Evolutionary conservation across 2,888 invertebrate species (phyloP).

Genomic region (Lasioglossum oenotherae): DNA sequence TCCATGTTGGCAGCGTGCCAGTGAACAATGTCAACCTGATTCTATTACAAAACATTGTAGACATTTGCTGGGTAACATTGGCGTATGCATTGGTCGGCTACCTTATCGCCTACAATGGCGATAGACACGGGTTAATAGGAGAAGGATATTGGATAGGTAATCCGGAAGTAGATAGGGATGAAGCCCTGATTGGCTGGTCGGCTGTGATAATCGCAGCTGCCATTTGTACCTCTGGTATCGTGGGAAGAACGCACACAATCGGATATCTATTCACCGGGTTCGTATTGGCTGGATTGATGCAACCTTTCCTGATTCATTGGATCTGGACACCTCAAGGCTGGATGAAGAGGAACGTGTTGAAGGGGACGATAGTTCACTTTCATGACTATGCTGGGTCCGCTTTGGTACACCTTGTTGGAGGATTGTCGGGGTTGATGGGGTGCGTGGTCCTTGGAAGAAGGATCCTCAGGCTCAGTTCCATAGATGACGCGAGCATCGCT

Average conservation of each 20-base stretch:
- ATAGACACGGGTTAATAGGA: constrained; percentile 71
- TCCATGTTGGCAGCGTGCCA: constrained; percentile 82
- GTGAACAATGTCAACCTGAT: constrained; percentile 81
- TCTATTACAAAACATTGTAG: constrained; percentile 80
- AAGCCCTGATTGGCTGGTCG: constrained; percentile 77
- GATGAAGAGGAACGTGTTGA: constrained; percentile 75
- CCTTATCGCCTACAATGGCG: constrained; percentile 79
- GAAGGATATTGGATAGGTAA: constrained; percentile 75
- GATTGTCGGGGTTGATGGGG: constrained; percentile 78
- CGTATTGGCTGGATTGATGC: constrained; percentile 75
- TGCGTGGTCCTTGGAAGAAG: constrained; percentile 79
- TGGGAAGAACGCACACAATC: constrained; percentile 78
- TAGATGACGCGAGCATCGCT: constrained; percentile 80
- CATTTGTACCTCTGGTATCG: constrained; percentile 78
- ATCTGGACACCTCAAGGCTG: constrained; percentile 80
- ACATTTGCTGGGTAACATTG: constrained; percentile 77
- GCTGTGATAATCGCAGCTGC: constrained; percentile 78
- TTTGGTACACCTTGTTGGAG: constrained; percentile 79
- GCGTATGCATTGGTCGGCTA: constrained; percentile 77
- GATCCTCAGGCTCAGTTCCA: constrained; percentile 77
- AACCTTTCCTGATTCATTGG: constrained; percentile 82
- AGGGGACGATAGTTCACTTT: constrained; percentile 69
- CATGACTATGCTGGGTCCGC: constrained; percentile 79
- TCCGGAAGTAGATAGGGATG: constrained; percentile 68
- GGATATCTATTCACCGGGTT: constrained; percentile 72